phyloP scores from a whole-genome alignment of 2,888 invertebrate genomes.

The Drosophila ustulata region DNA sequence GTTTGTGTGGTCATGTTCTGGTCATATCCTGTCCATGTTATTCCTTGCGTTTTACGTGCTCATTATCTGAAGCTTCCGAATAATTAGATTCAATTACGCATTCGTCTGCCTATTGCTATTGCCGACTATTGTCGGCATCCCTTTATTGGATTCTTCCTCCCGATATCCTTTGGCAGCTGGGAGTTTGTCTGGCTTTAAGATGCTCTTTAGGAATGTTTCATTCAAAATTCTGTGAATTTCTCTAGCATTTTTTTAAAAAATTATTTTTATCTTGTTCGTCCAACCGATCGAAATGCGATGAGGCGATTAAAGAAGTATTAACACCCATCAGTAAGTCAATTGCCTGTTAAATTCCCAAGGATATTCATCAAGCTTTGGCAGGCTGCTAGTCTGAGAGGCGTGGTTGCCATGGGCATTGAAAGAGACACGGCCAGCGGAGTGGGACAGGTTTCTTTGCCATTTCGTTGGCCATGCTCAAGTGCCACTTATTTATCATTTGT shows the following conservation, averaged over 20 bases:
- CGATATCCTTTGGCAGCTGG: no score
- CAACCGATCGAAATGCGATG: slow-evolving; percentile 13
- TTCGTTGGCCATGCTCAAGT: slow-evolving; percentile 45
- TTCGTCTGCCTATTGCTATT: slow-evolving; percentile 23
- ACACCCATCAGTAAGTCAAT: slow-evolving; percentile 69
- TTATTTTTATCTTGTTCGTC: slow-evolving; percentile 8
- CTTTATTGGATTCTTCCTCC: neutral
- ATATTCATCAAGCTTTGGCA: slow-evolving; percentile 43
- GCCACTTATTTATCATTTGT: slow-evolving; percentile 74
- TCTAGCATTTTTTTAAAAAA: slow-evolving; percentile 11
- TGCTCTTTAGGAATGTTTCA: slow-evolving; percentile 12
- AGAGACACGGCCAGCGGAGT: neutral
- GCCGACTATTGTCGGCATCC: slow-evolving; percentile 23
- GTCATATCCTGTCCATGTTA: slow-evolving; percentile 26
- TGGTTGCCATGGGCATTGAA: slow-evolving; percentile 22
- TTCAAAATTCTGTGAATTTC: slow-evolving; percentile 40
- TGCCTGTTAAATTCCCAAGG: slow-evolving; percentile 64
- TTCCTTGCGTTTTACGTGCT: slow-evolving; percentile 69
- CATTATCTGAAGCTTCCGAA: slow-evolving; percentile 73
- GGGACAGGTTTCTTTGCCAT: slow-evolving; percentile 23
- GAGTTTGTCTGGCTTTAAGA: slow-evolving; percentile 27
- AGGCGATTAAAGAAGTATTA: slow-evolving; percentile 57
- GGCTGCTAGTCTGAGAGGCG: slow-evolving; percentile 12
- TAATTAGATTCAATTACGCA: slow-evolving; percentile 77
- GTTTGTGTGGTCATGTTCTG: slow-evolving; percentile 8